Evolutionary conservation across 2,888 invertebrate species (phyloP).

Genomic region (Automeris io): DNA sequence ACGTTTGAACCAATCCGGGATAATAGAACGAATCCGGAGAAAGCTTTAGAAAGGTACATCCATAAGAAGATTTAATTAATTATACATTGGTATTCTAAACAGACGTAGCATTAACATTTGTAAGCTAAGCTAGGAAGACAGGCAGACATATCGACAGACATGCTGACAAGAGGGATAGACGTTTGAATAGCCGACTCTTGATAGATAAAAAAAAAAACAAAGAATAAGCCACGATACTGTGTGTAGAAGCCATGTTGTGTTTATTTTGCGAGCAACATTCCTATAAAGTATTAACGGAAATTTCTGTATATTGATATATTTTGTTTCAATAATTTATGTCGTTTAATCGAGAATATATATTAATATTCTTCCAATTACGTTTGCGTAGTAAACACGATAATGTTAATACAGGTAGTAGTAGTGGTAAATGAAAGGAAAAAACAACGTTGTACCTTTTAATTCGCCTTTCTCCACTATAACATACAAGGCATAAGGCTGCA

Average conservation of each 20-base stretch:
- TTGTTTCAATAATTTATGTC: too few species aligned
- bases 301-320: too few species aligned
- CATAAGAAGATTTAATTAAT: constrained; percentile 4
- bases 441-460: constrained; percentile 81
- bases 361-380: too few species aligned
- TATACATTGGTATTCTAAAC: constrained; percentile 6
- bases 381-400: too few species aligned
- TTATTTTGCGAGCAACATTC: constrained; percentile 1
- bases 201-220: not conserved
- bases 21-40: constrained; percentile 1
- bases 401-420: not conserved
- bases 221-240: not conserved
- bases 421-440: not conserved
- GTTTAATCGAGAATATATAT: too few species aligned
- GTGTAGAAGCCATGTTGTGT: not conserved
- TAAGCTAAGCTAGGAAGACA: not conserved
- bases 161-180: constrained; percentile 1
- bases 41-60: constrained; percentile 1
- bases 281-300: too few species aligned
- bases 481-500: constrained; percentile 93
- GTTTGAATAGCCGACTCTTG: constrained; percentile 7
- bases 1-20: not conserved
- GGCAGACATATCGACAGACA: constrained; percentile 5
- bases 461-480: constrained; percentile 95
- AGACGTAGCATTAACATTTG: not conserved